These are phyloP conservation scores for Ferdinandea cuprea DNA, from an alignment of 2,888 invertebrate species.

Conservation along the genomic window DNA sequence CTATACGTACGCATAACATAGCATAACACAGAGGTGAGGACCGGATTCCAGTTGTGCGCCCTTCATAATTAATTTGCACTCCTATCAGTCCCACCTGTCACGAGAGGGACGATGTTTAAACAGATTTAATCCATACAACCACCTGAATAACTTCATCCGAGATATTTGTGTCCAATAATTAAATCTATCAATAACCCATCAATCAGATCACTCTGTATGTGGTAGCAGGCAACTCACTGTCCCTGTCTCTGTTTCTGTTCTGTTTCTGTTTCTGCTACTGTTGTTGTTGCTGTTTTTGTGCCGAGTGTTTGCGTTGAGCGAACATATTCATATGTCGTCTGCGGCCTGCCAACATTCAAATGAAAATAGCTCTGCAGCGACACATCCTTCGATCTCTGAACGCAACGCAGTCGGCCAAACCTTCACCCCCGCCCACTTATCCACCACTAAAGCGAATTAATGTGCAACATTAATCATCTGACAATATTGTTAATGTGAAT, in stretches of 20 bases:
- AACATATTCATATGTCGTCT: conserved; percentile 74
- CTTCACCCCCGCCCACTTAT: neutral
- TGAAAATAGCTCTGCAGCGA: conserved; percentile 50
- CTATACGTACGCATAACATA: too few relatives aligned
- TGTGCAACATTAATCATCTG: conserved; percentile 73
- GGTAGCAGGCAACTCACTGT: conserved; percentile 38
- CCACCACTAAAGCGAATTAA: conserved; percentile 58
- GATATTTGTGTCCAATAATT: conserved; percentile 75
- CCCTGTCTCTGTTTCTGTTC: conserved; percentile 3
- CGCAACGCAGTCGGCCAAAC: conserved; percentile 9
- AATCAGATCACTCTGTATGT: conserved; percentile 65
- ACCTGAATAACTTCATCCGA: conserved; percentile 73
- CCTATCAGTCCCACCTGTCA: conserved; percentile 61
- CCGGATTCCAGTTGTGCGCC: conserved; percentile 37
- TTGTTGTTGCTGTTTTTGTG: conserved; percentile 13
- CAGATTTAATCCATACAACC: conserved; percentile 72
- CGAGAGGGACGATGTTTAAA: conserved; percentile 50
- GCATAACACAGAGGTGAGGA: conserved; percentile 27
- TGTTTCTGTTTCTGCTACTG: neutral
- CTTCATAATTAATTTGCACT: conserved; percentile 71
- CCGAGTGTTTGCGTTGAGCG: conserved; percentile 47
- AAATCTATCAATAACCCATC: conserved; percentile 75
- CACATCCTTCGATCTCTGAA: conserved; percentile 59
- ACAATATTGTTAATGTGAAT: conserved; percentile 72
- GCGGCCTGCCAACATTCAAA: conserved; percentile 66